Evolutionary conservation across 1,140 invertebrate species (phyloP), one percentile per base, ranked within the genome.

Genomic region (Drosophila parvula): DNA sequence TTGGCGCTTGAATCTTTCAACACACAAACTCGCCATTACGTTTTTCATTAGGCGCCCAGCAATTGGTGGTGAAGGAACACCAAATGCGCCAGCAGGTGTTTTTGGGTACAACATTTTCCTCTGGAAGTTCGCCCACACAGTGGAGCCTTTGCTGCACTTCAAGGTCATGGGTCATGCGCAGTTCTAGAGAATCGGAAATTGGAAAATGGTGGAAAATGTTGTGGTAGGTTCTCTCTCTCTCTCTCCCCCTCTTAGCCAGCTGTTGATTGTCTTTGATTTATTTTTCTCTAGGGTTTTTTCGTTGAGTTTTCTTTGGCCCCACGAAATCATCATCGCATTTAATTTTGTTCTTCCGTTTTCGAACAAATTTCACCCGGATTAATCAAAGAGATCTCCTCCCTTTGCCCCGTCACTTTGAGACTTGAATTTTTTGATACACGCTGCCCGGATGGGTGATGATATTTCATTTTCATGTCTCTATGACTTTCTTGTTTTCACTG

Each of bases 21-120:
- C 83, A 90, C 84, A 89, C 84, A 89, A 90, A 90, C 84, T 89
- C 84, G 84, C 84, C 84, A 89, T 89, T 89, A 89, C 85, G 85
- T 75, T 89, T 90, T 85, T 55, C 2, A 75, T 28, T 70, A 90
- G 84, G 84, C 74, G 53, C 40, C 14, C 84, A 89, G 84, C 40
- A 80, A 60, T 11, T 16, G 1, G 0, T 0, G 41, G 30, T 22
- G 50, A 60, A 5, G 18, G 12, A 16, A 6, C 8, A 30, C 4
- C 3, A 34, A 22, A 14, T 14, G 34, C 36, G 18, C 10, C 38
- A 55, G 45, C 62, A 50, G 43, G 22, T 76, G 65, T 57, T 38
- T 38, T 22, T 55, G 40, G 28, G 14, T 60, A 73, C 57, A 74
- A 78, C 70, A 75, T 70, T 80, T 69, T 36, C 38, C 50, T 11